phyloP scores from a whole-genome alignment of 2,888 invertebrate species.

The Meliscaeva auricollis region DNA sequence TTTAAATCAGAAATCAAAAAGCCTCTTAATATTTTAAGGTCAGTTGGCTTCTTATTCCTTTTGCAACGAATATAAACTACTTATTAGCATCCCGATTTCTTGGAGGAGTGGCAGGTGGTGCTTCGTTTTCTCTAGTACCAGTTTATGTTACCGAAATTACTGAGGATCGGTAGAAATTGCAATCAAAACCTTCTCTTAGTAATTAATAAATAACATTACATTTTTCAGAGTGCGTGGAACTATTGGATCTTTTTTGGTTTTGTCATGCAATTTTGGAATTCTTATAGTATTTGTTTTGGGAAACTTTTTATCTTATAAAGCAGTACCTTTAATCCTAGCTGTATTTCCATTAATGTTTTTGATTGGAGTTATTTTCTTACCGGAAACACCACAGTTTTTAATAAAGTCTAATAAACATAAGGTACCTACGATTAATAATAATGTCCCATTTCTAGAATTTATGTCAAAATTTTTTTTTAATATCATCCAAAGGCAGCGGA shows the following conservation, averaged over 20 bases:
- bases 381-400: conserved; percentile 82
- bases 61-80: conserved; percentile 79
- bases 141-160: conserved; percentile 82
- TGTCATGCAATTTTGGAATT: conserved; percentile 81
- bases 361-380: conserved; percentile 80
- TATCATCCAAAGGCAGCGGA: conserved; percentile 81
- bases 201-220: not conserved
- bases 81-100: conserved; percentile 79
- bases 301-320: conserved; percentile 79
- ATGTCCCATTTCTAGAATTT: not conserved
- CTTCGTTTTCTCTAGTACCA: conserved; percentile 80
- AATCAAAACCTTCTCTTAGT: not conserved
- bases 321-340: conserved; percentile 79
- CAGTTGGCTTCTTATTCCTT: conserved; percentile 80
- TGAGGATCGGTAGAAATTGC: conserved; percentile 79
- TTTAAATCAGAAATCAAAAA: not conserved
- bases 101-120: conserved; percentile 81
- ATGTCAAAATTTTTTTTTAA: not conserved
- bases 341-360: conserved; percentile 79
- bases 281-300: conserved; percentile 80
- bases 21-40: conserved; percentile 74
- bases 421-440: conserved; percentile 67
- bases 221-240: conserved; percentile 81
- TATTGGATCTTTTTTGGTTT: conserved; percentile 81
- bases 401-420: conserved; percentile 78